Base-by-base conservation (phyloP, 2,888 invertebrate genomes). In the Cantharis nigra region DNA sequence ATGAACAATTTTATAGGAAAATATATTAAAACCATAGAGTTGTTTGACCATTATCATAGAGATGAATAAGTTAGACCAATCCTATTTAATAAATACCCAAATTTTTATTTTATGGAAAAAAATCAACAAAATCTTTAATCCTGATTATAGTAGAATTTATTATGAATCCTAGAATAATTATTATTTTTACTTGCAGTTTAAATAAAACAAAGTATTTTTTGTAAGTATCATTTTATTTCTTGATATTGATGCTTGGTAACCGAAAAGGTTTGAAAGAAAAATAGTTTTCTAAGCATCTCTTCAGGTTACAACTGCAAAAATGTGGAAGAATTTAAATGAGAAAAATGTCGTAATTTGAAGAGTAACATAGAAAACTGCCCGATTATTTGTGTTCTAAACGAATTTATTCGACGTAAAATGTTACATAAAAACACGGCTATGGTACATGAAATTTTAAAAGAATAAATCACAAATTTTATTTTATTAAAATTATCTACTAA, bases 391-490 rank as follows among this genome's bases (percentile, higher is more conserved):
- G 82, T 83, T 67, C 82, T 78, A 84, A 87, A 86, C 83, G 84
- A 86, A 86, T 88, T 87, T 87, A 87, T 88, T 88, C 83, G 85
- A 79, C 82, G 83, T 80, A 83, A 83, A 81, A 82, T 83, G 81
- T 83, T 85, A 86, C 85, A 85, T 84, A 76, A 69, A 65, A 77
- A 77, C 84, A 84, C 86, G 84, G 78, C 82, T 84, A 20, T 23
- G 65, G 65, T 67, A 85, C 83, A 85, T 83, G 79, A 78, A 80
- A 78, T 77, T 79, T 80, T 78, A 75, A 67, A 67, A 64, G 20
- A 67, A 67, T 78, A 79, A 83, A 86, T 86, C 85, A 86, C 86
- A 85, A 83, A 79, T 77, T 80, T 77, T 78, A 74, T 78, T 78
- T 77, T 72, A 81, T 78, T 74, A 76, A 76, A 78, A 67, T 67